phyloP scores from a whole-genome alignment of 2,113 vertebrate species.

The Terrapene triunguis region DNA sequence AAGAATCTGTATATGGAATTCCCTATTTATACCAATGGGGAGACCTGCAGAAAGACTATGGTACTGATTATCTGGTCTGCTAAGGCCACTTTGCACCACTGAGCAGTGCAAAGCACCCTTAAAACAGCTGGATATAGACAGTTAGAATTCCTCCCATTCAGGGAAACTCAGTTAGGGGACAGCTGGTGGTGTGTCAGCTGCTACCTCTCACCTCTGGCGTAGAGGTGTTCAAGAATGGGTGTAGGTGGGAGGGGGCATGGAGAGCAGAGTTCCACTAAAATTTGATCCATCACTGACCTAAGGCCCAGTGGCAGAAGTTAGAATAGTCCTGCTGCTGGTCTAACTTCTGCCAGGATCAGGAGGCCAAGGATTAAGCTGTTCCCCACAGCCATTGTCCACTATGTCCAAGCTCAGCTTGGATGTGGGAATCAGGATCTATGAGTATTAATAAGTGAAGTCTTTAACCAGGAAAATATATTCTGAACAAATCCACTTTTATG shows the following conservation, averaged over 20 bases:
- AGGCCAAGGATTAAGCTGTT: too few species aligned
- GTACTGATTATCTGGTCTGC: neutral
- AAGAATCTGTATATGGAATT: neutral
- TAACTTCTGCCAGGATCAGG: too few species aligned
- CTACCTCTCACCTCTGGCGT: neutral
- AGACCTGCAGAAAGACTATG: too few species aligned
- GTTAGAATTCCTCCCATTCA: too few species aligned
- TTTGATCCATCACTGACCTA: neutral
- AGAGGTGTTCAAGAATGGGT: neutral
- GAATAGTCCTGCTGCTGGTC: too few species aligned
- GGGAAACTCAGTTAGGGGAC: neutral
- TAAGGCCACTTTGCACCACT: neutral
- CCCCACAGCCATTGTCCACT: too few species aligned
- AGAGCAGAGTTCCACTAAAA: fast-evolving
- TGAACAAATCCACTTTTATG: neutral
- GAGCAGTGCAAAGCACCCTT: neutral
- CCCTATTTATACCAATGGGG: too few species aligned
- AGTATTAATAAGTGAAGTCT: neutral
- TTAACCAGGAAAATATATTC: neutral
- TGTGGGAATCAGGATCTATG: too few species aligned
- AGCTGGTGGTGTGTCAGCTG: fast-evolving
- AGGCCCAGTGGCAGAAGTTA: too few species aligned
- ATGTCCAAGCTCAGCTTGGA: too few species aligned
- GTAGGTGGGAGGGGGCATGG: fast-evolving
- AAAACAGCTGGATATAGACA: neutral